Base-by-base conservation (phyloP, 1,140 invertebrate genomes). In the Cydia strobilella region DNA sequence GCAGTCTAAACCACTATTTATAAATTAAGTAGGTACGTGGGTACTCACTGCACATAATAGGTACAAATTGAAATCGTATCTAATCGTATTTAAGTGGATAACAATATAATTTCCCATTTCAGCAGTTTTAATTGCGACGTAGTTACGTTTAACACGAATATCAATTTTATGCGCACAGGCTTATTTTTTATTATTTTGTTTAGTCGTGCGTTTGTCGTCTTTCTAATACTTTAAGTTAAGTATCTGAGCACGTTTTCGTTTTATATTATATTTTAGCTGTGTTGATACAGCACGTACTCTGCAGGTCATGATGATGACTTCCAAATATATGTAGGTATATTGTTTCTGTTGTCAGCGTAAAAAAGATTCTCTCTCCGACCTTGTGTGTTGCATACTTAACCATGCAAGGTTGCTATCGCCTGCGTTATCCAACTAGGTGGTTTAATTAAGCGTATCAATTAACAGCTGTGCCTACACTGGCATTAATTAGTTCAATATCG, bases 361-460 rank as follows among this genome's bases (percentile, higher is more conserved):
- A 20, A 54, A 54, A 31, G 25, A 31, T 35, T 69, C 65, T 69
- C 42, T 69, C 65, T 42, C 18, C 15, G 31, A 69, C 65, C 65
- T 69, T 69, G 31, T 35, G 15, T 23, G 10, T 23, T 23, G 51
- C 20, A 69, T 69, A 69, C 25, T 23, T 69, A 39, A 10, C 31
- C 35, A 35, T 39, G 7, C 65, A 69, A 69, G 65, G 31, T 69
- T 69, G 65, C 31, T 18, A 65, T 65, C n/a, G 65, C 65, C 23
- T 69, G 42, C 31, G n/a, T 42, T 69, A 69, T 77, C 78, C 31
- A 15, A 76, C 75, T 72, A 77, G 79, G 45, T 72, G 72, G 74
- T 82, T 82, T 81, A 82, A 86, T 84, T 80, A 78, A 79, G 65
- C 75, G 73, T 77, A 75, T 75, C 69, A 78, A 79, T 81, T 81